phyloP scores from a whole-genome alignment of 2,888 invertebrate species.

The Thymelicus lineola region DNA sequence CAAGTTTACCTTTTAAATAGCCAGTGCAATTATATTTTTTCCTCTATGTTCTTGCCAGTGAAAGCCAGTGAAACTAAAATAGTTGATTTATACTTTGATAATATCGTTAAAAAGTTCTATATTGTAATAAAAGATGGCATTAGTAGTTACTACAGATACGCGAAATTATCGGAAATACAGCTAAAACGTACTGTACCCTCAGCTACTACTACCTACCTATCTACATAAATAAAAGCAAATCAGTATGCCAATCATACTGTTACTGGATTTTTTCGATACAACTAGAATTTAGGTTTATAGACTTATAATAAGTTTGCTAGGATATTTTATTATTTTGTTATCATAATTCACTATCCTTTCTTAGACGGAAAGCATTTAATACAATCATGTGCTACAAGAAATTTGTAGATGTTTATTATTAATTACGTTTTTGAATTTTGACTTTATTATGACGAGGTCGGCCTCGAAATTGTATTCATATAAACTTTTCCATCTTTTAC shows the following conservation, averaged over 20 bases:
- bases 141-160: not conserved
- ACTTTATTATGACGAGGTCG: constrained; percentile 15
- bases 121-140: not conserved
- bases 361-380: constrained; percentile 11
- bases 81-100: not conserved
- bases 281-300: not conserved
- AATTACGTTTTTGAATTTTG: constrained; percentile 12
- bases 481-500: constrained; percentile 26
- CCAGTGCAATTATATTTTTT: too few species aligned
- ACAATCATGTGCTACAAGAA: constrained; percentile 27
- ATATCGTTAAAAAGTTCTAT: not conserved
- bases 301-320: not conserved
- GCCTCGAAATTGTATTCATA: constrained; percentile 29
- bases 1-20: too few species aligned
- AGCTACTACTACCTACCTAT: too few species aligned
- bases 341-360: constrained; percentile 8
- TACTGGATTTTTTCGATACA: not conserved
- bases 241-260: not conserved
- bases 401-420: constrained; percentile 27
- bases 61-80: too few species aligned
- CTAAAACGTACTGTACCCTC: too few species aligned
- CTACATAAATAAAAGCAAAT: too few species aligned
- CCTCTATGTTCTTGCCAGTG: too few species aligned
- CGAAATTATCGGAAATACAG: not conserved
- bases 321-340: constrained; percentile 5